These are phyloP conservation scores for Danio rerio DNA, from an alignment of 2,113 vertebrate genomes.

Conservation along the genomic window DNA sequence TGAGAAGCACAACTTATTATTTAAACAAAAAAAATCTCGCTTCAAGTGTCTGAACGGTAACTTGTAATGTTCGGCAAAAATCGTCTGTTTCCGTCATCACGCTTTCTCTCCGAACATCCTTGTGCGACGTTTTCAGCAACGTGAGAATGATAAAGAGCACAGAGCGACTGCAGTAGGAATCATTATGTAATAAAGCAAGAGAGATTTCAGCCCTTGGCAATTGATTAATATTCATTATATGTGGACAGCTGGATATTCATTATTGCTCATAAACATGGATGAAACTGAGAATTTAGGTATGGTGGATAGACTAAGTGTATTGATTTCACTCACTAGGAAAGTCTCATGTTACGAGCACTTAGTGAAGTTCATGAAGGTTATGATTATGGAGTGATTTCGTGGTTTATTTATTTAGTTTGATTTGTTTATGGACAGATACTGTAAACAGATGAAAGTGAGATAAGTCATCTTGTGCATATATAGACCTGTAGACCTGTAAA, in stretches of 20 bases:
- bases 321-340: not conserved
- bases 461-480: too few relatives aligned
- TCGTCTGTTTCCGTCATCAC: constrained; percentile 26
- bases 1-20: not conserved
- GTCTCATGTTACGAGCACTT: not conserved
- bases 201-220: not conserved
- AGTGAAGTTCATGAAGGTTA: not conserved
- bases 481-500: too few relatives aligned
- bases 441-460: too few relatives aligned
- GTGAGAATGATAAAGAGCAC: constrained; percentile 12
- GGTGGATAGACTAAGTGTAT: not conserved
- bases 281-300: not conserved
- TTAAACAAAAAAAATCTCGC: not conserved
- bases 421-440: too few relatives aligned
- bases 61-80: constrained; percentile 22
- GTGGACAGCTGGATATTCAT: not conserved
- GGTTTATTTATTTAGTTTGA: too few relatives aligned
- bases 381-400: not conserved
- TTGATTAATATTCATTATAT: not conserved
- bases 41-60: constrained; percentile 1
- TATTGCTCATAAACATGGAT: not conserved
- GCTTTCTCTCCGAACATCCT: constrained; percentile 1
- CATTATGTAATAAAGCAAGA: constrained; percentile 45
- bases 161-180: constrained; percentile 46
- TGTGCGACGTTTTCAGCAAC: constrained; percentile 35